Evolutionary conservation across 1,140 invertebrate species (phyloP).

Genomic region (Homalodisca vitripennis): DNA sequence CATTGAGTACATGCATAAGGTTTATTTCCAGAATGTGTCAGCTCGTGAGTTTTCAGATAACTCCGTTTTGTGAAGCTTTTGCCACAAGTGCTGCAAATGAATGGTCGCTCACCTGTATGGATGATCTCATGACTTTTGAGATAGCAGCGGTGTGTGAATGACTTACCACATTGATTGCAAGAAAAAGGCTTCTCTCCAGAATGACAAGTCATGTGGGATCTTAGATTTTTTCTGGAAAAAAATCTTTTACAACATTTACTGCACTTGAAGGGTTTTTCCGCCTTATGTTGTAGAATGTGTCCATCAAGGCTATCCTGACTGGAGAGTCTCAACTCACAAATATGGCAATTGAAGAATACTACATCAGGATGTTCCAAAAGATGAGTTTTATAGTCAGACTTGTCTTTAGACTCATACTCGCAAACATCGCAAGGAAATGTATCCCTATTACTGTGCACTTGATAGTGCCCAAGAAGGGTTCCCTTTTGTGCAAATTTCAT

Average conservation of each 20-base stretch:
- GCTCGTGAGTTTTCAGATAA: constrained; percentile 44
- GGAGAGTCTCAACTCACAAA: constrained; percentile 3
- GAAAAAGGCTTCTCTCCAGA: constrained; percentile 48
- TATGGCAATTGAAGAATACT: not conserved
- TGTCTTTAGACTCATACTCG: not conserved
- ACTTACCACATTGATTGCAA: constrained; percentile 50
- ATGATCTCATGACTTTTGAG: constrained; percentile 51
- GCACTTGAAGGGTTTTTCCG: constrained; percentile 37
- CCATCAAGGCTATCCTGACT: constrained; percentile 15
- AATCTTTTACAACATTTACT: constrained; percentile 24
- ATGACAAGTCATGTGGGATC: constrained; percentile 30
- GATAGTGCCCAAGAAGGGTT: constrained; percentile 3
- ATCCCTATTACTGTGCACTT: constrained; percentile 12
- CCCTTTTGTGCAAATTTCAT: constrained; percentile 50
- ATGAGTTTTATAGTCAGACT: constrained; percentile 12
- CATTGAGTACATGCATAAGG: constrained; percentile 63
- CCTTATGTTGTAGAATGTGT: constrained; percentile 35
- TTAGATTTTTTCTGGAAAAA: constrained; percentile 15
- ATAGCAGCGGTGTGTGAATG: constrained; percentile 51
- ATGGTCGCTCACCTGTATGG: constrained; percentile 64
- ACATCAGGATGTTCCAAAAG: not conserved
- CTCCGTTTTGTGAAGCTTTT: constrained; percentile 59
- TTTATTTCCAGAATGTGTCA: constrained; percentile 56
- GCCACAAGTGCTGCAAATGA: constrained; percentile 62
- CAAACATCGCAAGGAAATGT: constrained; percentile 18